phyloP scores from a whole-genome alignment of 2,113 vertebrate genomes.

The Hippocampus abdominalis region DNA sequence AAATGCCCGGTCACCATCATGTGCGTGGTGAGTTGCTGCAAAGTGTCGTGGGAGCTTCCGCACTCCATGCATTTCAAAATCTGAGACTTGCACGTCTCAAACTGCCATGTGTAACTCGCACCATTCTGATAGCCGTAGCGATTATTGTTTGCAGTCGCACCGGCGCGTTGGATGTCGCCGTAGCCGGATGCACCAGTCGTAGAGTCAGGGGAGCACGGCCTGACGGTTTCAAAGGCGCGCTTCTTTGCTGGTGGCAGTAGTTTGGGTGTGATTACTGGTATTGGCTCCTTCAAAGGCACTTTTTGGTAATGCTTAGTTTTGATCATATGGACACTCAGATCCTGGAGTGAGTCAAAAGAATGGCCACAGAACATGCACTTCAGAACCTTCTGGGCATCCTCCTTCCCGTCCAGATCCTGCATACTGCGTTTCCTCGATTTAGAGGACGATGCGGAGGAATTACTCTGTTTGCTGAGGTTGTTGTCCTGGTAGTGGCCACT shows the following conservation, averaged over 20 bases:
- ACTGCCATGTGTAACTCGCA: slow-evolving; percentile 98
- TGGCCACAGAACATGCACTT: slow-evolving; percentile 99
- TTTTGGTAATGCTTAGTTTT: slow-evolving; percentile 99
- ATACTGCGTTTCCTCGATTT: slow-evolving; percentile 90
- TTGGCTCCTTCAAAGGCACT: slow-evolving; percentile 99
- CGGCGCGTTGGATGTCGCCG: slow-evolving; percentile 78
- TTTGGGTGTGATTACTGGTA: slow-evolving; percentile 91
- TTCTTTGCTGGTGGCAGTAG: slow-evolving; percentile 90
- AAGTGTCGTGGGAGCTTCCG: slow-evolving; percentile 92
- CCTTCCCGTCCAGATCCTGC: slow-evolving; percentile 92
- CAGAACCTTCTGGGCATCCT: slow-evolving; percentile 95
- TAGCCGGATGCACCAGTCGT: slow-evolving; percentile 85
- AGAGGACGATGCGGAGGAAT: slow-evolving; percentile 84
- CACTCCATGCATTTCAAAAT: slow-evolving; percentile 99
- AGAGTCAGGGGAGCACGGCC: slow-evolving; percentile 93
- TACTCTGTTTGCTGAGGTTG: slow-evolving; percentile 89
- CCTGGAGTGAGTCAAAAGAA: slow-evolving; percentile 97
- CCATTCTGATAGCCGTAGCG: slow-evolving; percentile 97
- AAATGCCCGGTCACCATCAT: slow-evolving; percentile 99
- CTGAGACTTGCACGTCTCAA: slow-evolving; percentile 98
- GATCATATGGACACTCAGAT: slow-evolving; percentile 98
- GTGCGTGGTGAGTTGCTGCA: slow-evolving; percentile 96
- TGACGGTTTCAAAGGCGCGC: slow-evolving; percentile 85
- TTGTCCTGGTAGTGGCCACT: slow-evolving; percentile 97
- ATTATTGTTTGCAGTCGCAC: slow-evolving; percentile 76